Evolutionary conservation across 1,140 invertebrate genomes (phyloP).

Genomic region (Aphidius gifuensis): DNA sequence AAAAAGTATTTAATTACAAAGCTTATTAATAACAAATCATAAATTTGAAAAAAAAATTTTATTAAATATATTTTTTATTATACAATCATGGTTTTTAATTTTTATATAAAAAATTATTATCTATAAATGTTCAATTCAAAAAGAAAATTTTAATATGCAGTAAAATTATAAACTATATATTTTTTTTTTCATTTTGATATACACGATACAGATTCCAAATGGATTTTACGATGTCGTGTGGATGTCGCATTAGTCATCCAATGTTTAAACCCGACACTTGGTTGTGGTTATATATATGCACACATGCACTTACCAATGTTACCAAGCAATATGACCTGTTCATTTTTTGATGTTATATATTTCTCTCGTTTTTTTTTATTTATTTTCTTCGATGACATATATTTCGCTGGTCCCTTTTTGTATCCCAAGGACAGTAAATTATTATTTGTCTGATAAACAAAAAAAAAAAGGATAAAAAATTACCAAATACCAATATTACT

Average conservation of each 20-base stretch:
- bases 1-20: too few relatives aligned
- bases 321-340: too few relatives aligned
- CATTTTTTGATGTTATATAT: background rate
- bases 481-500: background rate
- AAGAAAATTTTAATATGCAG: too few relatives aligned
- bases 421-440: constrained; percentile 31
- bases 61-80: too few relatives aligned
- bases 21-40: too few relatives aligned
- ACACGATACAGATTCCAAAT: constrained; percentile 30
- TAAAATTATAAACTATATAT: too few relatives aligned
- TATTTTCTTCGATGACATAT: constrained; percentile 27
- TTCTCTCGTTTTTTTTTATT: constrained; percentile 25
- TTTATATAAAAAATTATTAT: too few relatives aligned
- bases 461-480: background rate
- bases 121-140: too few relatives aligned
- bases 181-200: too few relatives aligned
- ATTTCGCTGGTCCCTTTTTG: constrained; percentile 21
- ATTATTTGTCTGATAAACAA: constrained; percentile 40
- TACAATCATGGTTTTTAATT: too few relatives aligned
- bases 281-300: constrained; percentile 18
- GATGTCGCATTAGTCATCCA: constrained; percentile 32
- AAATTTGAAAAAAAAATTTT: too few relatives aligned
- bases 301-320: background rate
- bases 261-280: constrained; percentile 25
- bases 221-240: constrained; percentile 35